Percentiles rank a stretch among this genome's conserved stretches.
Conservation (phyloP, 1,140 invertebrate species). For the Zaprionus lachaisei region DNA sequence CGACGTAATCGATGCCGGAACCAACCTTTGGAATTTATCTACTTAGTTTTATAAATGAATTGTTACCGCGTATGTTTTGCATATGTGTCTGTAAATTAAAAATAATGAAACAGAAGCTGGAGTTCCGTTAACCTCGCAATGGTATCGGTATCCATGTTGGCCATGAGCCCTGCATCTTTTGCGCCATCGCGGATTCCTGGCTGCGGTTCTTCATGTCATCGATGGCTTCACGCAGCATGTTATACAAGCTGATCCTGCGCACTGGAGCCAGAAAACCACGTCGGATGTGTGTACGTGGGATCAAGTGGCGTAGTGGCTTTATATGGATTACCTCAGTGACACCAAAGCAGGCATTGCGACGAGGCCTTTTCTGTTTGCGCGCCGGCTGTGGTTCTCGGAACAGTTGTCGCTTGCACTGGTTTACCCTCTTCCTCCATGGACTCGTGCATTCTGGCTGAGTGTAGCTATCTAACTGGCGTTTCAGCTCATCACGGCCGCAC, state of each 20-base stretch:
- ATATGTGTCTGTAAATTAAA: neutral
- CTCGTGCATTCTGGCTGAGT: conserved; percentile 42
- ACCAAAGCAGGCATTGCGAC: conserved; percentile 21
- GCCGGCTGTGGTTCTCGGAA: conserved; percentile 47
- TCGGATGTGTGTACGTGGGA: conserved; percentile 42
- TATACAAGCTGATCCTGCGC: conserved; percentile 22
- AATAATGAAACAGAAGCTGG: conserved; percentile 10
- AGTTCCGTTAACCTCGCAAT: conserved; percentile 35
- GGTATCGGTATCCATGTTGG: conserved; percentile 42
- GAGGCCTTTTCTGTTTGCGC: conserved; percentile 32
- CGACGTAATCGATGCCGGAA: conserved; percentile 21
- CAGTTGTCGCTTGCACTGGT: conserved; percentile 67
- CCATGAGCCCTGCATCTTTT: conserved; percentile 53
- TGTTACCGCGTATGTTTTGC: neutral
- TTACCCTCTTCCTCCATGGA: conserved; percentile 20
- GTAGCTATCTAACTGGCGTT: conserved; percentile 62
- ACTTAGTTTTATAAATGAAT: neutral
- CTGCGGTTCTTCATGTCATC: conserved; percentile 25
- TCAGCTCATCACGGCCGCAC: conserved; percentile 37
- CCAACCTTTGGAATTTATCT: neutral
- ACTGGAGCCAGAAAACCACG: conserved; percentile 47
- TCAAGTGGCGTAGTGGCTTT: conserved; percentile 46
- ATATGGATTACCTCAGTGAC: conserved; percentile 48
- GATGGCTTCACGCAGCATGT: conserved; percentile 57
- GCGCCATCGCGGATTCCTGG: conserved; percentile 32